Conservation (phyloP, 2,797 vertebrate genomes). For the Australoheros facetus region DNA sequence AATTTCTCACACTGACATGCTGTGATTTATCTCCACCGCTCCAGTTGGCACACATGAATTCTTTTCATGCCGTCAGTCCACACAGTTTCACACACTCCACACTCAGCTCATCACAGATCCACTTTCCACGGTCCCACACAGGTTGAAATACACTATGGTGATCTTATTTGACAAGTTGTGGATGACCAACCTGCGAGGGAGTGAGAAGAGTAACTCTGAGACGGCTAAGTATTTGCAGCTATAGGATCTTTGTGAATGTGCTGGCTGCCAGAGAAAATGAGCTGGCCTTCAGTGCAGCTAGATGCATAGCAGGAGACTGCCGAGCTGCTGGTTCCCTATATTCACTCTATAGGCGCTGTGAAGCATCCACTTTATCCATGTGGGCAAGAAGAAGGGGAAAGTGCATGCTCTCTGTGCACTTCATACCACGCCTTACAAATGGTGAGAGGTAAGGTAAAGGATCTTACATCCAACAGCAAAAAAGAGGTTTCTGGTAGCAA, state of each 20-base stretch:
- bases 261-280: conserved; percentile 50
- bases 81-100: conserved; percentile 47
- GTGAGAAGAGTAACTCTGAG: conserved; percentile 55
- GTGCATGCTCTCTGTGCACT: conserved; percentile 5
- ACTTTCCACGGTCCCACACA: conserved; percentile 42
- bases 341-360: conserved; percentile 41
- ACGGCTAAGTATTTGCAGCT: conserved; percentile 42
- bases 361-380: conserved; percentile 21
- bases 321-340: conserved; percentile 35
- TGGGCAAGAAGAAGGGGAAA: conserved; percentile 11
- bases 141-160: conserved; percentile 48
- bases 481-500: conserved; percentile 2
- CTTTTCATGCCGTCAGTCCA: conserved; percentile 46
- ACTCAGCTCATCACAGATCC: conserved; percentile 59
- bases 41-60: conserved; percentile 38
- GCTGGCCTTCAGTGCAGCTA: not conserved
- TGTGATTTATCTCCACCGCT: conserved; percentile 46
- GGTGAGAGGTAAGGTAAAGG: conserved; percentile 49
- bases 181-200: conserved; percentile 59
- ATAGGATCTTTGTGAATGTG: conserved; percentile 41
- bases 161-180: conserved; percentile 71
- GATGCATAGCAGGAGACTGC: conserved; percentile 29
- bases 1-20: conserved; percentile 33
- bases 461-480: conserved; percentile 19
- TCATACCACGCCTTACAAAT: conserved; percentile 40